Conservation (phyloP, 1,140 invertebrate species). For the Drosophila kurseongensis region DNA sequence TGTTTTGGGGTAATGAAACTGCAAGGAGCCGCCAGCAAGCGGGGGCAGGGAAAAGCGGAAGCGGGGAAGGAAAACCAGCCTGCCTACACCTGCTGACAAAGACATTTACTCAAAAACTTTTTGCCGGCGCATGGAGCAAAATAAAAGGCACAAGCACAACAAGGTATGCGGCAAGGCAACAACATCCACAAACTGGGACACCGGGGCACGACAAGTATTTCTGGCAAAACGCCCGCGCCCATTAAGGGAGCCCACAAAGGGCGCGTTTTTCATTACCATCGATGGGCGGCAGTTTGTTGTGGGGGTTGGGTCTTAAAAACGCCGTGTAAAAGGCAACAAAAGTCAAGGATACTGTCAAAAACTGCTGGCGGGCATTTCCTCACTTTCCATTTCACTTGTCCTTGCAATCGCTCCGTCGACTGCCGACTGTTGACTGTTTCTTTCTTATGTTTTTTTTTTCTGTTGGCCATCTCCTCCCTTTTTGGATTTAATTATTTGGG, state of each 20-base stretch:
- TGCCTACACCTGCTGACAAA: slow-evolving; percentile 79
- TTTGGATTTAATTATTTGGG: slow-evolving; percentile 47
- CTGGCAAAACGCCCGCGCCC: slow-evolving; percentile 73
- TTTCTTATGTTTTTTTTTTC: slow-evolving; percentile 13
- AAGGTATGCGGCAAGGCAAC: slow-evolving; percentile 14
- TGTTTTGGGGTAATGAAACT: slow-evolving; percentile 76
- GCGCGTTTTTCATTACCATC: slow-evolving; percentile 79
- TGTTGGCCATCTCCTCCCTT: not conserved
- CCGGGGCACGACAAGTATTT: slow-evolving; percentile 70
- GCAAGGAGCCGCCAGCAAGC: slow-evolving; percentile 35
- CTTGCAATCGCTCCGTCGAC: slow-evolving; percentile 35
- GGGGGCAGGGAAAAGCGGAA: slow-evolving; percentile 11
- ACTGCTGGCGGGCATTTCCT: slow-evolving; percentile 67
- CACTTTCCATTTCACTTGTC: slow-evolving; percentile 74
- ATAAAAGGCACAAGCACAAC: slow-evolving; percentile 58
- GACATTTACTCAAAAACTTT: slow-evolving; percentile 83
- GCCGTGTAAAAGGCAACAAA: slow-evolving; percentile 70
- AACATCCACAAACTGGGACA: slow-evolving; percentile 54
- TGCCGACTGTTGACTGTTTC: slow-evolving; percentile 30
- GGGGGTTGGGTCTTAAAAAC: slow-evolving; percentile 60
- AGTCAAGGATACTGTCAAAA: slow-evolving; percentile 78
- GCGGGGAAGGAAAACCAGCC: slow-evolving; percentile 34
- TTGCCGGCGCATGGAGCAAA: slow-evolving; percentile 56
- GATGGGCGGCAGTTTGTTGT: slow-evolving; percentile 17
- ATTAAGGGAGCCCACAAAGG: slow-evolving; percentile 74